Evolutionary conservation across 2,113 vertebrate genomes (phyloP).

Genomic region (Siphamia tubifer): DNA sequence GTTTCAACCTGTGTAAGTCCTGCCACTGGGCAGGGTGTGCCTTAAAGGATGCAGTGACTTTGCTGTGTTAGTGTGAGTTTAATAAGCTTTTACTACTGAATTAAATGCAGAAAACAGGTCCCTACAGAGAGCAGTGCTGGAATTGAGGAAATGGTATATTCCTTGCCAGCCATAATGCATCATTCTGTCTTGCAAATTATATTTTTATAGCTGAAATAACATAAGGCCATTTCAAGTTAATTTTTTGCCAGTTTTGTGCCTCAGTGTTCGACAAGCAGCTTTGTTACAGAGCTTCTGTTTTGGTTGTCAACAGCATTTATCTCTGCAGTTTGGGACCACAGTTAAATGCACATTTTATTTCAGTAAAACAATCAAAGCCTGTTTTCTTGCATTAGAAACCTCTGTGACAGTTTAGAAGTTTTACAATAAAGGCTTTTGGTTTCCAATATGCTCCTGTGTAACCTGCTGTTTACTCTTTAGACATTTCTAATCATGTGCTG

Average conservation of each 20-base stretch:
- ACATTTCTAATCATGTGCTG: too few relatives aligned
- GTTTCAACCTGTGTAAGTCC: slow-evolving; percentile 80
- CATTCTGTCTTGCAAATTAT: not conserved
- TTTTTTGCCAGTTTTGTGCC: slow-evolving; percentile 1
- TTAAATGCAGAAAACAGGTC: not conserved
- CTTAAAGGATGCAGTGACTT: slow-evolving; percentile 34
- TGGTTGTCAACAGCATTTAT: slow-evolving; percentile 14
- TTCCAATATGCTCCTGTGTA: not conserved
- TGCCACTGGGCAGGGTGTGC: slow-evolving; percentile 40
- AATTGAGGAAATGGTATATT: not conserved
- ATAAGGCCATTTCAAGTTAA: not conserved
- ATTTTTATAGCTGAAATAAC: not conserved
- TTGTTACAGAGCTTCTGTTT: slow-evolving; percentile 35
- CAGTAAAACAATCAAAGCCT: not conserved
- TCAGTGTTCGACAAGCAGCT: not conserved
- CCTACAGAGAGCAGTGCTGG: not conserved
- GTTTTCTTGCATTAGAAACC: not conserved
- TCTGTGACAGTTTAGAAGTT: too few relatives aligned
- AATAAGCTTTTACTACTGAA: not conserved
- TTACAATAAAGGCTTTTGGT: slow-evolving; percentile 5
- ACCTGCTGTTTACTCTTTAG: too few relatives aligned
- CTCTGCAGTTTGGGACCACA: not conserved
- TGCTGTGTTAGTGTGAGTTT: slow-evolving; percentile 57
- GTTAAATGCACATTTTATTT: not conserved
- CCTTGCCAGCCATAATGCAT: not conserved